phyloP scores from a whole-genome alignment of 2,888 invertebrate species.

The Metellina segmentata region DNA sequence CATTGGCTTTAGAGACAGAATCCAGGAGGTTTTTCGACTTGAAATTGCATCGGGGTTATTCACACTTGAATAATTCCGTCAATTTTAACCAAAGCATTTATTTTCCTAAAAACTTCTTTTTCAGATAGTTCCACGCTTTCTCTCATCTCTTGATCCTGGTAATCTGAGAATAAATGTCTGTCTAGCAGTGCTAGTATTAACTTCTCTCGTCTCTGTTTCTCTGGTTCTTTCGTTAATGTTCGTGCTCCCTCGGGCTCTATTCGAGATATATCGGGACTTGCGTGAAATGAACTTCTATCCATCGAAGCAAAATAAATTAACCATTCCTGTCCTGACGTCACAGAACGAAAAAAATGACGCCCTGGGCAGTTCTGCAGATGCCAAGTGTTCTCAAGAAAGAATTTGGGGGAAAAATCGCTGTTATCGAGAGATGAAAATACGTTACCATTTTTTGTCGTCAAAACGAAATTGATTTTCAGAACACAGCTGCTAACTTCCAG shows the following conservation, averaged over 20 bases:
- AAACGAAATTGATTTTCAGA: not conserved
- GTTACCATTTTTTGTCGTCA: not conserved
- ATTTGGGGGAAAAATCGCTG: not conserved
- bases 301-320: slow-evolving; percentile 9
- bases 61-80: not conserved
- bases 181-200: not conserved
- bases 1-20: not conserved
- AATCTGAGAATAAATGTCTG: not conserved
- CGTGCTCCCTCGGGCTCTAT: not conserved
- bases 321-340: not conserved
- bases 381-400: not conserved
- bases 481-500: not conserved
- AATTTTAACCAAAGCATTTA: not conserved
- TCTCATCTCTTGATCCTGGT: not conserved
- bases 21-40: not conserved
- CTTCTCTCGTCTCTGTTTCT: not conserved
- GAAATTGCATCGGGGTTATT: not conserved
- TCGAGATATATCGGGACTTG: not conserved
- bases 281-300: not conserved
- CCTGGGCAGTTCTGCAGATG: not conserved
- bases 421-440: not conserved
- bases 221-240: not conserved
- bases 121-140: not conserved
- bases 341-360: not conserved
- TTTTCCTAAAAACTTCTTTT: not conserved